phyloP scores from a whole-genome alignment of 2,888 invertebrate genomes.

The Sepiola atlantica region DNA sequence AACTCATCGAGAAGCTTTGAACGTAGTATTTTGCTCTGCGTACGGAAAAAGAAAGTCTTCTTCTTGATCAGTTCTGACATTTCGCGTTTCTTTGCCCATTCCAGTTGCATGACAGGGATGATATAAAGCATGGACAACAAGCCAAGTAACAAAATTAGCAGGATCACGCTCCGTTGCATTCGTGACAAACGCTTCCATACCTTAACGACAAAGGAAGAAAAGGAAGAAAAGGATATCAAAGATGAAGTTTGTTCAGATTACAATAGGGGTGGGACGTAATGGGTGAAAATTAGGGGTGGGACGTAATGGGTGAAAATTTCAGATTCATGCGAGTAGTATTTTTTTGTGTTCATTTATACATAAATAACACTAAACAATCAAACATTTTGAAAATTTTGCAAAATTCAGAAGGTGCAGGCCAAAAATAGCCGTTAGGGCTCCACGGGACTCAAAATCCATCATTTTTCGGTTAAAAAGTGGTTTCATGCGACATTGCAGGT shows the following conservation, averaged over 20 bases:
- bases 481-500: no score
- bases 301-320: no score
- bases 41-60: not conserved
- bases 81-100: conserved; percentile 50
- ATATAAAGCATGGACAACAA: conserved; percentile 64
- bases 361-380: no score
- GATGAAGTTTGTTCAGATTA: not conserved
- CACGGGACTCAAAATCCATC: no score
- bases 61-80: conserved; percentile 46
- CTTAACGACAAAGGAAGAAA: conserved; percentile 54
- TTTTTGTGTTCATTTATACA: no score
- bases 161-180: conserved; percentile 68
- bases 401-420: no score
- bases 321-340: no score
- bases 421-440: no score
- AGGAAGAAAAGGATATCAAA: not conserved
- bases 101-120: conserved; percentile 59
- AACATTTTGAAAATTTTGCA: no score
- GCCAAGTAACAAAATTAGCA: conserved; percentile 61
- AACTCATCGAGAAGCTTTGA: conserved; percentile 36
- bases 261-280: no score
- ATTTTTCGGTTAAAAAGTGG: no score
- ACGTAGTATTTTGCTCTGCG: conserved; percentile 34
- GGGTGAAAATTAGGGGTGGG: no score
- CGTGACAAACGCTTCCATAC: conserved; percentile 71